A percentile compares a stretch with the other conserved stretches of the same genome.
phyloP scores from a whole-genome alignment of 2,888 invertebrate species.

The Agrotis clavis region DNA sequence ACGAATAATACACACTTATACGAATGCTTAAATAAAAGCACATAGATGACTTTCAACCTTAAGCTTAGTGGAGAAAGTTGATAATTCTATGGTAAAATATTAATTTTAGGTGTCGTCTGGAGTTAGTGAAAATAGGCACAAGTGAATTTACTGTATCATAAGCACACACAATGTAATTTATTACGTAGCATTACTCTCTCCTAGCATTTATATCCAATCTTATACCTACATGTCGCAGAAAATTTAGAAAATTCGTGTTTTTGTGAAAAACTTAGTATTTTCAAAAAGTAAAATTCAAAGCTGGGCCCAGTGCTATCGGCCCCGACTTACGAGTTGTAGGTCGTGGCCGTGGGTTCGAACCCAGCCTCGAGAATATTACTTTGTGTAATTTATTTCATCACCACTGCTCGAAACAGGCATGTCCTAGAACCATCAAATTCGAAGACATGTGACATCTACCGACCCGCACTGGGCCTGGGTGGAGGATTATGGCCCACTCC shows the following conservation, averaged over 20 bases:
- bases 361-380: too few relatives aligned
- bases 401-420: too few relatives aligned
- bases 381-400: too few relatives aligned
- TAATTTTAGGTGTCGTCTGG: background rate
- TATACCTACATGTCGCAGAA: background rate
- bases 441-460: too few relatives aligned
- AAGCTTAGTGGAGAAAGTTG: background rate
- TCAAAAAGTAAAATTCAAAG: too few relatives aligned
- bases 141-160: slow-evolving; percentile 41
- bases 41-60: background rate
- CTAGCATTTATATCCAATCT: slow-evolving; percentile 30
- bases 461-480: too few relatives aligned
- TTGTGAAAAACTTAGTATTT: background rate
- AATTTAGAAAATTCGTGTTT: background rate
- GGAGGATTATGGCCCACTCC: too few relatives aligned
- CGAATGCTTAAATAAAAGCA: background rate
- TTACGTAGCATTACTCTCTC: slow-evolving; percentile 38
- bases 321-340: too few relatives aligned
- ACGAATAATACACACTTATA: background rate
- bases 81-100: background rate
- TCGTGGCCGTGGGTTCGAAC: too few relatives aligned
- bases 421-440: too few relatives aligned
- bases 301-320: too few relatives aligned
- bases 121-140: background rate
- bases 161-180: slow-evolving; percentile 13